A percentile compares a stretch with the other conserved stretches of the same genome.
These are phyloP conservation scores for Drosophila birchii DNA, from an alignment of 2,888 invertebrate genomes.

Conservation along the genomic window DNA sequence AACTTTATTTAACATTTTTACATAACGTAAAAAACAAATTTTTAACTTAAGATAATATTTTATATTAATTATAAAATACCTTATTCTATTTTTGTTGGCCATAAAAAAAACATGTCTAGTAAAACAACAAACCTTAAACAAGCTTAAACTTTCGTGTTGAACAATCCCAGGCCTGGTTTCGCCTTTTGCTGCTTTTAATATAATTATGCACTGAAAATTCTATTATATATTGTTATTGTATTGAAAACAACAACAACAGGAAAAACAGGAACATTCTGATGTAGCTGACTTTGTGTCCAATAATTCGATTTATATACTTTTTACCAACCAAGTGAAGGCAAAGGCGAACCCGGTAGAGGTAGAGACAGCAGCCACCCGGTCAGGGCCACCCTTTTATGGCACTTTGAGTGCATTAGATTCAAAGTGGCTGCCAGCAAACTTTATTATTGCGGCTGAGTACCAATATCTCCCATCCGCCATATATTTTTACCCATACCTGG, in stretches of 20 bases:
- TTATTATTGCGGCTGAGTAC: conserved; percentile 53
- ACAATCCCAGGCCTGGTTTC: not conserved
- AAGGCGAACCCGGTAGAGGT: no score
- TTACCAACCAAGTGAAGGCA: conserved; percentile 29
- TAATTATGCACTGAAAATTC: conserved; percentile 68
- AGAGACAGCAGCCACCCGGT: conserved; percentile 29
- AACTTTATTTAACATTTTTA: not conserved
- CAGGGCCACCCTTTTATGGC: conserved; percentile 43
- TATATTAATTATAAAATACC: not conserved
- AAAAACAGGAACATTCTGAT: conserved; percentile 4
- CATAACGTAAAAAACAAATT: not conserved
- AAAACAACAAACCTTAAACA: not conserved
- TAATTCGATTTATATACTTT: conserved; percentile 61
- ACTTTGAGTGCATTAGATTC: conserved; percentile 61
- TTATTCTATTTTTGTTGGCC: no score
- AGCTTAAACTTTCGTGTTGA: not conserved
- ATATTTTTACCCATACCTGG: not conserved
- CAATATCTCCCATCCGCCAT: conserved; percentile 1
- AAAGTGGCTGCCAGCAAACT: conserved; percentile 63
- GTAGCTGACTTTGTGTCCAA: conserved; percentile 42
- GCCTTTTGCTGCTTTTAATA: conserved; percentile 57
- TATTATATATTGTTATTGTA: conserved; percentile 51
- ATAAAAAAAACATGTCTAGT: no score
- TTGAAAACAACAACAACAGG: conserved; percentile 22
- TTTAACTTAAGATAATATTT: not conserved